Base-by-base conservation (phyloP, 2,113 vertebrate species). In the Hippocampus barbouri region DNA sequence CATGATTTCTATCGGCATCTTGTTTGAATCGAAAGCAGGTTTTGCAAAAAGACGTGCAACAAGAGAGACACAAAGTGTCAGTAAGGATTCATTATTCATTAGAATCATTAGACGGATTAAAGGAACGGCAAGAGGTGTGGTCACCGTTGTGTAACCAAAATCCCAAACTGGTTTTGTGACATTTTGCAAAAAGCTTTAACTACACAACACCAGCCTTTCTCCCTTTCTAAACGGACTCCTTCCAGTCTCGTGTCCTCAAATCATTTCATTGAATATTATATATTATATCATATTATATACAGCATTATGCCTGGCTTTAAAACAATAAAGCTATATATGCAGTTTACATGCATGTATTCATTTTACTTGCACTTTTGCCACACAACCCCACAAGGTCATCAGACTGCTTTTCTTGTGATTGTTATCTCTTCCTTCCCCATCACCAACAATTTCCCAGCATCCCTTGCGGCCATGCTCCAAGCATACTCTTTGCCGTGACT, bases 381-480 rank as follows among this genome's bases (percentile, higher is more conserved):
- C 51, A 25, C 2, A 68, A 75, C 43, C 62, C 51, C n/a, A 70
- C 27, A 23, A 27, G 4, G 12, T 68, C 7, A 56, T 74, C 41
- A 5, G 25, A 51, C 60, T 51, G 25, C 38, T 77, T 71, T 40
- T 40, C 61, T 63, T 53, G 71, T 76, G 77, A 56, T 74, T 60
- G 69, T 51, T 49, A 18, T 49, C 65, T 59, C 67, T 70, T 53
- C 27, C 54, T 71, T 68, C 71, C 63, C 76, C 68, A 70, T 89
- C 87, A 83, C 67, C 59, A 66, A 69, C 73, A 61, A 80, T 90
- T 73, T 83, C 69, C 60, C 54, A 70, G 62, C 81, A 83, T 89
- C 85, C 86, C 80, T 68, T 83, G 78, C 77, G 87, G 83, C 83
- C 72, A 77, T 86, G 75, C 85, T 80, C 77, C 72, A 68, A 76